Evolutionary conservation across 2,113 vertebrate species (phyloP), one percentile per base, ranked within the genome.

Genomic region (Edolisoma coerulescens): DNA sequence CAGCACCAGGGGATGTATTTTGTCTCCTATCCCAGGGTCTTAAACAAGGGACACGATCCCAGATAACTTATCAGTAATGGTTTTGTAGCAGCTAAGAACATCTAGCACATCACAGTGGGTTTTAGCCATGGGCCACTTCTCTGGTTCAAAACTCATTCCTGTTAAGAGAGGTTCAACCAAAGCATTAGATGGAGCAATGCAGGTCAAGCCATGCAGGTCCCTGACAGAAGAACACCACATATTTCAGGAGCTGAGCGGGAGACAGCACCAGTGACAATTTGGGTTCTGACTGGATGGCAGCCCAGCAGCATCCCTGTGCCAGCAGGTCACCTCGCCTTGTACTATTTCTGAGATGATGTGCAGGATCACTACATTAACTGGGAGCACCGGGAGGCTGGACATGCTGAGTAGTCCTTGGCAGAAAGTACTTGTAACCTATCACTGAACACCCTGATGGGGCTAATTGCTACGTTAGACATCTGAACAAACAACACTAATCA

Each of bases 31-130:
- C 91, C 93, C 87, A 53, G 90, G 85, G 90, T 96, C 97, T 98
- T 97, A 97, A 97, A 97, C 95, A 89, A 96, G 73, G 44, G 94
- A 89, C 90, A 86, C 45, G 94, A 91, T 95, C 92, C 45, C 60
- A 97, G 95, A 94, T 44, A 97, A 92, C 17, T 7, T 63, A 57
- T 81, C 57, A 77, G 78, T 59, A 87, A 90, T 77, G 79, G 64
- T 24, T 90, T 57, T 56, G 57, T 35, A 82, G 63, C 61, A 94
- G 68, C 56, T 84, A 85, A 89, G 73, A 83, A 92, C 85, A 85
- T 47, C 83, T 77, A 27, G 76, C 90, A 93, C 76, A 95, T 71
- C 81, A 85, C 95, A 87, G 94, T 26, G 65, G 21, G 88, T 69
- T 96, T 96, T 69, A 91, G 81, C 80, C 68, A 52, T 6, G 50